Conservation (phyloP, 2,797 vertebrate genomes). For the Xiphophorus birchmanni region DNA sequence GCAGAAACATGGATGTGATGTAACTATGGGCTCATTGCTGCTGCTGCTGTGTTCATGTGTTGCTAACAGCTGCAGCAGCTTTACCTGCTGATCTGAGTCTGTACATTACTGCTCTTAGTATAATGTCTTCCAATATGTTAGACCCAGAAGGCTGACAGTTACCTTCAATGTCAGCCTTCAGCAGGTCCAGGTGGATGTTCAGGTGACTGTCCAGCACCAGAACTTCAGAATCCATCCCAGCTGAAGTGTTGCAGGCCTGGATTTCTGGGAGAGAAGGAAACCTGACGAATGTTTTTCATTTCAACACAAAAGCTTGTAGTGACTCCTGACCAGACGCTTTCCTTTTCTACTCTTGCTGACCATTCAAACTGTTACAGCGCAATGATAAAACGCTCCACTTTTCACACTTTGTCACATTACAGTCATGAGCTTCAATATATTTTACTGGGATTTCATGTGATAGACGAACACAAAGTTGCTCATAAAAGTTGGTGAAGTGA, state of each 20-base stretch:
- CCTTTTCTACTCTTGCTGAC: background rate
- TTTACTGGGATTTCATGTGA: background rate
- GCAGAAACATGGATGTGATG: too few relatives aligned
- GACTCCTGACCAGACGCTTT: background rate
- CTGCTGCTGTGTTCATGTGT: too few relatives aligned
- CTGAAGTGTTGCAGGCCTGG: conserved; percentile 24
- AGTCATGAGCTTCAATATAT: background rate
- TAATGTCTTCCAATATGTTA: background rate
- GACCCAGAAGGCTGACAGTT: background rate
- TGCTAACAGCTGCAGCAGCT: too few relatives aligned
- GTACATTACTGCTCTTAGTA: too few relatives aligned
- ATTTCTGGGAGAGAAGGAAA: conserved; percentile 15
- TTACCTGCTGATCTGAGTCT: too few relatives aligned
- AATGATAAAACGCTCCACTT: background rate
- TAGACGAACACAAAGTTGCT: background rate
- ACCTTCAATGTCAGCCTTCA: conserved; percentile 31
- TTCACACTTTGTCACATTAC: background rate
- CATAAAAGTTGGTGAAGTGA: background rate
- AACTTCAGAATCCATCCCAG: background rate
- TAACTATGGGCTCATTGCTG: too few relatives aligned
- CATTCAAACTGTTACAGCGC: background rate
- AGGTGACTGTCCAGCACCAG: conserved; percentile 13
- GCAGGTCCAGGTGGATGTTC: conserved; percentile 15
- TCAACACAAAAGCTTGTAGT: background rate
- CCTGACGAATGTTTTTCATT: background rate